These are phyloP conservation scores for Ictalurus furcatus DNA, from an alignment of 2,113 vertebrate genomes.

Conservation along the genomic window DNA sequence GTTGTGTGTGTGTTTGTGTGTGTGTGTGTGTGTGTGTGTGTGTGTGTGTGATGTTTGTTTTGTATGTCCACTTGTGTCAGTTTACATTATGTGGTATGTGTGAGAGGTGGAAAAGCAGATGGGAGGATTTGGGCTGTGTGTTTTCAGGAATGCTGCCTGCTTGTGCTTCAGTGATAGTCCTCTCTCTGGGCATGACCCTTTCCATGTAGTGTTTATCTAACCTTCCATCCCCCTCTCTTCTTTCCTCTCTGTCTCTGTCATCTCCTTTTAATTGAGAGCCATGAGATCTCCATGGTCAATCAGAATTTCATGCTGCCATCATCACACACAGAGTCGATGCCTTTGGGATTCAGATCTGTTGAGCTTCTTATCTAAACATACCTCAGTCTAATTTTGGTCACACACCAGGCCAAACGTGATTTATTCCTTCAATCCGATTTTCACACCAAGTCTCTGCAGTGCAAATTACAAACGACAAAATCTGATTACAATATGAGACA, in stretches of 20 bases:
- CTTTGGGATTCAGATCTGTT: neutral
- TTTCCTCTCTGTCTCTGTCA: slow-evolving; percentile 37
- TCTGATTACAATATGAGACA: neutral
- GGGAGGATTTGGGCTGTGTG: slow-evolving; percentile 41
- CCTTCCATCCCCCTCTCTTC: slow-evolving; percentile 51
- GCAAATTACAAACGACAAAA: neutral
- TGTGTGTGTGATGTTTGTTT: neutral
- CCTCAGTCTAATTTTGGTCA: neutral
- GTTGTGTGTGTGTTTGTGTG: neutral
- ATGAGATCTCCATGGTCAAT: slow-evolving; percentile 36
- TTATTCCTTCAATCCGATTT: neutral
- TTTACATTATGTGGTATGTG: neutral
- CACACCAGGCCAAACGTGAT: neutral
- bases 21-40: neutral
- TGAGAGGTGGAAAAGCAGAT: neutral
- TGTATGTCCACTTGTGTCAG: neutral
- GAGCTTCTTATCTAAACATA: slow-evolving; percentile 9
- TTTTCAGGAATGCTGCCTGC: slow-evolving; percentile 56
- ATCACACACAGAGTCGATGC: slow-evolving; percentile 24
- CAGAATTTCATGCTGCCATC: slow-evolving; percentile 41
- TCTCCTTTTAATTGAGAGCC: slow-evolving; percentile 23
- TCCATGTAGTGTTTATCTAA: slow-evolving; percentile 66
- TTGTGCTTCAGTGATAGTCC: slow-evolving; percentile 54
- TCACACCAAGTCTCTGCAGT: neutral
- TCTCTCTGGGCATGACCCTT: slow-evolving; percentile 57